Evolutionary conservation across 2,113 vertebrate species (phyloP), one percentile per base, ranked within the genome.

Genomic region (Casuarius casuarius): DNA sequence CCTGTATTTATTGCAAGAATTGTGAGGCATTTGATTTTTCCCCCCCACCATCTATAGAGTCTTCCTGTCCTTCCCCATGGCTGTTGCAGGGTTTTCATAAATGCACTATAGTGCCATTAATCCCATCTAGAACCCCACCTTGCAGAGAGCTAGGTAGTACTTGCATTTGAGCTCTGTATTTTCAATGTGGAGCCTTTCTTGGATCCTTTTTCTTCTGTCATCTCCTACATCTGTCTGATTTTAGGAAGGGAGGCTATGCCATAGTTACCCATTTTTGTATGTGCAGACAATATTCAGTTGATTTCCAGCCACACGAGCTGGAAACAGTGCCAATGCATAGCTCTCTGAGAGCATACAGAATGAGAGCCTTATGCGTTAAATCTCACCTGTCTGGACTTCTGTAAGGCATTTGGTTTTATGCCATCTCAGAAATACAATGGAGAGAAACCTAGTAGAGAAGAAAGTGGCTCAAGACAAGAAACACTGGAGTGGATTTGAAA

Each of bases 51-150:
- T 51, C 80, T 75, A 0, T 7, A 10, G 70, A 67, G 46, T 4
- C n/a, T 78, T 75, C 79, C 49, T 65, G 33, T 62, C 84, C 29
- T 59, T 70, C 80, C 84, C 76, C 1, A 1, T 20, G 87, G 78
- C 52, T 21, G 16, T 68, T 80, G 49, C 33, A 23, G 48, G 29
- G 31, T 51, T 87, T 76, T 84, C 59, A 19, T 49, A 49, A 68
- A 11, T 3, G 9, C 25, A 1, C 35, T 12, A 3, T 7, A 35
- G 3, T 6, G 54, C 67, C 3, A 0, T 65, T 46, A 23, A 14
- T 87, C 61, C 52, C 63, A 9, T 67, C 40, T 38, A 54, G 49
- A 73, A 13, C 51, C 46, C 56, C 40, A 0, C 78, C 63, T 79
- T 67, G 85, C 58, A 15, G 67, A 42, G 38, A 1, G 7, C 33